phyloP scores from a whole-genome alignment of 2,888 invertebrate species.

The Amiota communis region DNA sequence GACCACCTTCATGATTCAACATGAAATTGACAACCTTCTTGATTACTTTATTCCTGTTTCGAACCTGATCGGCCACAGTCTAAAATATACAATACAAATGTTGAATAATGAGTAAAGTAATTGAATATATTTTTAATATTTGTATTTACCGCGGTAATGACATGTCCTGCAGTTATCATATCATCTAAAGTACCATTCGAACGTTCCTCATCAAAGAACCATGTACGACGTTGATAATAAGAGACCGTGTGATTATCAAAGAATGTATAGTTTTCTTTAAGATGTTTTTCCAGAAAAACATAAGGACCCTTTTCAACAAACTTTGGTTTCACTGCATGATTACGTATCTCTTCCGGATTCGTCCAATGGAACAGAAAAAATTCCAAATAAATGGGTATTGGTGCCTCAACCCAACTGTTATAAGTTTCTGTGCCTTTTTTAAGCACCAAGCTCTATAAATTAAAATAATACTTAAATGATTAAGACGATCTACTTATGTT shows the following conservation, averaged over 20 bases:
- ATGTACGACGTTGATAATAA: constrained; percentile 83
- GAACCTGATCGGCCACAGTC: constrained; percentile 79
- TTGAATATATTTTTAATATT: background rate
- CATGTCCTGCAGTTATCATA: constrained; percentile 83
- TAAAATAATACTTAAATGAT: background rate
- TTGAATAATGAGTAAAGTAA: too few relatives aligned
- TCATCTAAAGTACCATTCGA: constrained; percentile 82
- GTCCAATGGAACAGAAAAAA: constrained; percentile 86
- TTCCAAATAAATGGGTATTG: constrained; percentile 86
- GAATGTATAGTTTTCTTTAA: constrained; percentile 76
- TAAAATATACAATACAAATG: constrained; percentile 62
- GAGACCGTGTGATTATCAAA: constrained; percentile 83
- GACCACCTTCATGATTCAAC: constrained; percentile 75
- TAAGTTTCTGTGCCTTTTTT: constrained; percentile 79
- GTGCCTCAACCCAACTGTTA: constrained; percentile 85
- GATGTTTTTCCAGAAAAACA: constrained; percentile 75
- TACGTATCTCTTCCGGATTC: constrained; percentile 78
- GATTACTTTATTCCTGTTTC: constrained; percentile 72
- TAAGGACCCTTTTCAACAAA: constrained; percentile 79
- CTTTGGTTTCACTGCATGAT: constrained; percentile 75
- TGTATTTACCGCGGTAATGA: constrained; percentile 80
- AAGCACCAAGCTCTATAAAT: constrained; percentile 79
- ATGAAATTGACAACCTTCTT: constrained; percentile 76
- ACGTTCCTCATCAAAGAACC: constrained; percentile 80
- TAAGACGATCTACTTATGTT: background rate